These are phyloP conservation scores for Rattus norvegicus DNA, from an alignment of 2,113 vertebrate genomes.

Conservation along the genomic window GRCr8 NC_086029.1:78276001-78276500, in stretches of 20 bases:
- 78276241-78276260: constrained; percentile 32
- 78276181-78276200: constrained; percentile 3
- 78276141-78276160: constrained; percentile 43
- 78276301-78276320: background rate
- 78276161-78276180: constrained; percentile 59
- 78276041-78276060: constrained; percentile 7
- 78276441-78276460: constrained; percentile 16
- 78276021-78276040: background rate
- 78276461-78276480: background rate
- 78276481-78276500: constrained; percentile 10
- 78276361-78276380: background rate
- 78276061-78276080: background rate
- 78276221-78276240: constrained; percentile 39
- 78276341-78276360: background rate
- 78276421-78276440: constrained; percentile 19
- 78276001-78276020: constrained; percentile 22
- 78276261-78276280: background rate
- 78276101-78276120: background rate
- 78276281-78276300: background rate
- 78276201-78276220: constrained; percentile 26
- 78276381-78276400: background rate
- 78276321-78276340: background rate
- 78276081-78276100: constrained; percentile 16
- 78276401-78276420: constrained; percentile 32
- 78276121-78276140: constrained; percentile 53